A percentile compares a stretch with the other conserved stretches of the same genome.
phyloP scores from a whole-genome alignment of 2,797 vertebrate genomes.

The Prunella strophiata region DNA sequence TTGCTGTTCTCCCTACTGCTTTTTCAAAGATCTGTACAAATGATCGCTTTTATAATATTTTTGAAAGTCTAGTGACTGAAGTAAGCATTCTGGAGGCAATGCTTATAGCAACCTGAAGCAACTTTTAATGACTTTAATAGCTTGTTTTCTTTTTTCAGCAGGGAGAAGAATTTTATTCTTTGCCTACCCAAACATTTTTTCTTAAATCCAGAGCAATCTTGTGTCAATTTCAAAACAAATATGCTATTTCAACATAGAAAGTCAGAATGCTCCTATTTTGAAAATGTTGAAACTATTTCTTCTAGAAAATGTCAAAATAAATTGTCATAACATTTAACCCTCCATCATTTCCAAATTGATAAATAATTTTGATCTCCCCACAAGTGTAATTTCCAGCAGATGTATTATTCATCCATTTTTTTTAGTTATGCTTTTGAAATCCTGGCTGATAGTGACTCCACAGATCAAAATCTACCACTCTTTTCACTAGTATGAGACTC shows the following conservation, averaged over 20 bases:
- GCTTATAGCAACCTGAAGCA: background rate
- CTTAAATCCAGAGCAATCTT: background rate
- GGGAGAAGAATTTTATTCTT: background rate
- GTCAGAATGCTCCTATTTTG: background rate
- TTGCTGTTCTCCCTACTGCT: background rate
- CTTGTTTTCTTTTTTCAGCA: background rate
- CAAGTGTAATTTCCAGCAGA: background rate
- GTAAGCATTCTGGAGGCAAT: background rate
- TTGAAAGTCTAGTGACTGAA: background rate
- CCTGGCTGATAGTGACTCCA: background rate
- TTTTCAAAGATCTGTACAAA: background rate
- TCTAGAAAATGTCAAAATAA: constrained; percentile 27
- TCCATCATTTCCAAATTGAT: background rate
- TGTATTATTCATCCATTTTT: background rate
- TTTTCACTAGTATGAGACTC: background rate
- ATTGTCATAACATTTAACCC: constrained; percentile 41
- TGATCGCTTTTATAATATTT: background rate
- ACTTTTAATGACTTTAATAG: background rate
- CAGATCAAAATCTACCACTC: background rate
- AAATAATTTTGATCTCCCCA: background rate
- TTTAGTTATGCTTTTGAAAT: background rate
- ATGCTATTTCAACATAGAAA: constrained; percentile 16
- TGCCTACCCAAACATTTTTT: constrained; percentile 8
- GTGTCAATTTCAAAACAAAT: constrained; percentile 24
- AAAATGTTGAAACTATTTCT: constrained; percentile 16